A percentile compares a stretch with the other conserved stretches of the same genome.
These are phyloP conservation scores for Serinus canaria DNA, from an alignment of 2,113 vertebrate species.

Conservation along the genomic window DNA sequence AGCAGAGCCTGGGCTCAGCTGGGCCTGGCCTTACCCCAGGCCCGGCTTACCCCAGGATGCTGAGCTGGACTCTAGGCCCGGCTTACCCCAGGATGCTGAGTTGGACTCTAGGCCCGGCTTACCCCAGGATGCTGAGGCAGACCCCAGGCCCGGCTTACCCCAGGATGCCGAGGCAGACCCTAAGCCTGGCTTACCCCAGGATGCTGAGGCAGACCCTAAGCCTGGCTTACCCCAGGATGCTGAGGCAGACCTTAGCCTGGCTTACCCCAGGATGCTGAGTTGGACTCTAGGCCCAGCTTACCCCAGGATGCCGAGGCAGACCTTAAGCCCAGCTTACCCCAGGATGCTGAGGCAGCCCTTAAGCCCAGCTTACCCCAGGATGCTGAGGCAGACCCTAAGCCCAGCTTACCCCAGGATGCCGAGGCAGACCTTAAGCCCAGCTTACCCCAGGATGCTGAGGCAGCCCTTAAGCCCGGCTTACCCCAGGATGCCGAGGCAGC, in stretches of 20 bases:
- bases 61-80: too few species aligned
- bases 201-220: too few species aligned
- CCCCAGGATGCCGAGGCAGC: background rate
- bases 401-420: background rate
- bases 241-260: background rate
- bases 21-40: background rate
- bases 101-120: background rate
- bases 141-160: background rate
- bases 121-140: too few species aligned
- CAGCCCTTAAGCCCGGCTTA: background rate
- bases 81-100: too few species aligned
- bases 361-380: background rate
- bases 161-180: background rate
- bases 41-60: background rate
- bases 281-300: too few species aligned
- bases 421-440: background rate
- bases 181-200: too few species aligned
- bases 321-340: background rate
- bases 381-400: background rate
- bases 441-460: background rate
- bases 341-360: background rate
- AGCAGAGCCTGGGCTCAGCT: background rate
- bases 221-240: background rate
- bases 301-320: background rate
- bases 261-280: background rate